These are phyloP conservation scores for Darevskia nairensis DNA, from an alignment of 2,797 vertebrate species.

Conservation along the genomic window DNA sequence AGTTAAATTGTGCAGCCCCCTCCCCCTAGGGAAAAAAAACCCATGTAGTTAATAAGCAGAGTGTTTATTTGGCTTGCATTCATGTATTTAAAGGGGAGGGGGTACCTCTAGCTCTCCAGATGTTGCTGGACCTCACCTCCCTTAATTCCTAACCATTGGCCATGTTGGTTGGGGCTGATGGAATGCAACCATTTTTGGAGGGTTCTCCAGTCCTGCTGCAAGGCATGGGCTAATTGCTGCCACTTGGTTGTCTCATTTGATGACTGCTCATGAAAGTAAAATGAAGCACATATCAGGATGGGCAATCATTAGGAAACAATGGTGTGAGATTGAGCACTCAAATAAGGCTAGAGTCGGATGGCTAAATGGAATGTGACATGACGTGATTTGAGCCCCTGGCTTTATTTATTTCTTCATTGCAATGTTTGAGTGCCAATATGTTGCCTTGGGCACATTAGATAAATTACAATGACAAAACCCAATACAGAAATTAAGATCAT, in stretches of 20 bases:
- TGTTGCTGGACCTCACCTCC: too few relatives aligned
- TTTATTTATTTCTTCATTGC: slow-evolving; percentile 30
- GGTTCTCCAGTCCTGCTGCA: too few relatives aligned
- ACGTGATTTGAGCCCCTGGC: slow-evolving; percentile 22
- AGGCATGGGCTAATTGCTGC: neutral
- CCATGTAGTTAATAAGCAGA: too few relatives aligned
- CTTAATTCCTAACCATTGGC: too few relatives aligned
- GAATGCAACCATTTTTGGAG: too few relatives aligned
- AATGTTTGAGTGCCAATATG: slow-evolving; percentile 49
- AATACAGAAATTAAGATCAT: slow-evolving; percentile 62
- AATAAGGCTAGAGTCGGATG: neutral
- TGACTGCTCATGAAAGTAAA: neutral
- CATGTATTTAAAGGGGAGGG: neutral
- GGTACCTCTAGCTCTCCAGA: too few relatives aligned
- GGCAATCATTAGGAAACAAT: slow-evolving; percentile 1
- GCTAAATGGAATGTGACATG: slow-evolving; percentile 1
- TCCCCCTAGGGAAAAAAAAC: too few relatives aligned
- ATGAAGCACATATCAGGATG: neutral
- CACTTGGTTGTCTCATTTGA: neutral
- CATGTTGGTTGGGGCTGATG: too few relatives aligned
- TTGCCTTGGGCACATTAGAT: slow-evolving; percentile 12
- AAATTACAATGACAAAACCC: slow-evolving; percentile 65
- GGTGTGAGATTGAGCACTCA: neutral
- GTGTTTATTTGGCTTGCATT: neutral
- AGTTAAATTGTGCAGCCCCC: neutral